phyloP scores from a whole-genome alignment of 1,140 invertebrate genomes.

The Holcopasites calliopsidis region DNA sequence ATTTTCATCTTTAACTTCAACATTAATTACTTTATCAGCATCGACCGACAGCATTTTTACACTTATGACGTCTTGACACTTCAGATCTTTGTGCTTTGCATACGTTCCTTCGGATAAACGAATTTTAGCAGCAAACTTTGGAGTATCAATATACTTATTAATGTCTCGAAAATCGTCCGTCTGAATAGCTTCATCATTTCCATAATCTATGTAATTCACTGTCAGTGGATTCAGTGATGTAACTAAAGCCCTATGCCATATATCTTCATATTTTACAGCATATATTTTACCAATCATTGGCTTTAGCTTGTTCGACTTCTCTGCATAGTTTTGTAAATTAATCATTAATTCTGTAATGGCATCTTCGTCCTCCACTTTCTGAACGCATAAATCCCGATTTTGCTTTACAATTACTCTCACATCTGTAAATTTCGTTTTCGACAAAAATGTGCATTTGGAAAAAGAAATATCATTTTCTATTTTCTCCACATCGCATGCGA shows the following conservation, averaged over 20 bases:
- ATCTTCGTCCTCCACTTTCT: constrained; percentile 33
- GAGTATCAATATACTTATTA: constrained; percentile 19
- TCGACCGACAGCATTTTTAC: constrained; percentile 56
- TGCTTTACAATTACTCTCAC: constrained; percentile 39
- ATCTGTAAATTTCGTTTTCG: constrained; percentile 47
- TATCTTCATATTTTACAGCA: constrained; percentile 38
- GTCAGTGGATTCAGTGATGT: constrained; percentile 44
- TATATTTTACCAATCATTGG: constrained; percentile 61
- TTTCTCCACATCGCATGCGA: not conserved
- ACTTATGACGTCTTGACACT: constrained; percentile 11
- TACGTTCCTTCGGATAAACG: constrained; percentile 25
- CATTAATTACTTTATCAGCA: constrained; percentile 53
- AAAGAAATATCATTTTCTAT: constrained; percentile 49
- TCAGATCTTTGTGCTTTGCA: constrained; percentile 8
- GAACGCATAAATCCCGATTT: constrained; percentile 58
- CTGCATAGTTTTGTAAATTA: constrained; percentile 14
- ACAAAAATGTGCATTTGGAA: constrained; percentile 45
- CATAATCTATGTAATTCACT: constrained; percentile 67
- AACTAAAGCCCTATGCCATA: constrained; percentile 67
- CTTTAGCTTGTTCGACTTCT: not conserved
- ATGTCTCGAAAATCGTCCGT: constrained; percentile 52
- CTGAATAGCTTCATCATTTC: constrained; percentile 45
- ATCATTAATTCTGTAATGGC: constrained; percentile 47
- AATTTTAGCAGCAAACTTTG: constrained; percentile 51
- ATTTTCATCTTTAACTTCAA: constrained; percentile 43